Evolutionary conservation across 2,113 vertebrate species (phyloP), one percentile per base, ranked within the genome.

Genomic region (Pheucticus melanocephalus): DNA sequence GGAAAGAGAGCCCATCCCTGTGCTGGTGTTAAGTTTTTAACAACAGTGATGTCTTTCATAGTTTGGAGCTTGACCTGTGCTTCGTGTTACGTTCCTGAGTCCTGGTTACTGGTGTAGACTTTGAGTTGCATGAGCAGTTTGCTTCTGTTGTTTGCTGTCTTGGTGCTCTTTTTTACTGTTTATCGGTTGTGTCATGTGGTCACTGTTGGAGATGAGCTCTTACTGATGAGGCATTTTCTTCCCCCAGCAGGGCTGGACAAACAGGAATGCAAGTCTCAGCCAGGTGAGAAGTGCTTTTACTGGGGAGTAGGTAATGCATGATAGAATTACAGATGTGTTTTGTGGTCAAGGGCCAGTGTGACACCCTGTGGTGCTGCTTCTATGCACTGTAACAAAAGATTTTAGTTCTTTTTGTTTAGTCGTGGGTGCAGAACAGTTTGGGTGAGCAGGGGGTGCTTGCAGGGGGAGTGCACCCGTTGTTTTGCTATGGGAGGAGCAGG

Each of bases 1-100:
- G 80, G 93, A 80, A 93, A 83, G 76, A 80, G 68, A 90, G n/a
- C 40, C 80, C 88, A 86, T 56, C 83, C 82, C 69, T 97, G 33
- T 96, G 72, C 92, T 92, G 51, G n/a, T 95, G 93, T 94, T 93
- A 90, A 88, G 94, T 94, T 92, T 91, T 92, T 93, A 80, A 90
- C 59, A 69, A 40, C 68, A 92, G 68, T 64, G 76, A 56, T 80
- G 87, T 81, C 92, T 86, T 80, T 50, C n/a, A n/a, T 94, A 93
- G 82, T 93, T 76, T 91, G 95, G 75, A 93, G 75, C 75, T 92
- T 96, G 87, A 86, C 66, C 35, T 95, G 82, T 94, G 90, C 71
- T 87, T 88, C 82, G 66, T 80, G 60, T 91, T 51, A 44, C 0
- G 5, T 92, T 83, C 93, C 63, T 80, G 51, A 69, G 84, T 95